Conservation (phyloP, 2,113 vertebrate species). For the Bambusicola thoracicus region DNA sequence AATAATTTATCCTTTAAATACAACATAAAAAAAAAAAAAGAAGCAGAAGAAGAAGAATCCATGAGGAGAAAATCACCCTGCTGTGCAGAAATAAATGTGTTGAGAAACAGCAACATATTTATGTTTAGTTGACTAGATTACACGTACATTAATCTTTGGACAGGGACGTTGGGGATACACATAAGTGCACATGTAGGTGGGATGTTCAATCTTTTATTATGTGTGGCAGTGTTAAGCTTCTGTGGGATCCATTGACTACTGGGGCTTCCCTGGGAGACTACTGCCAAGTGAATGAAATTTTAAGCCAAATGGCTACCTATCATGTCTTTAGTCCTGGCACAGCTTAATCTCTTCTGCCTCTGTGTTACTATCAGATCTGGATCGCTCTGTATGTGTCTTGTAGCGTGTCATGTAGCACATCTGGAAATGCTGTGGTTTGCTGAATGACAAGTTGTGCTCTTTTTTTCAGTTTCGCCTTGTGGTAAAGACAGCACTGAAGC, state of each 20-base stretch:
- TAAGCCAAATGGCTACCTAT: neutral
- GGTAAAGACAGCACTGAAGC: slow-evolving; percentile 95
- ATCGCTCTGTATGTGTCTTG: neutral
- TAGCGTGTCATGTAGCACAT: neutral
- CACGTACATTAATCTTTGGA: neutral
- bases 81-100: neutral
- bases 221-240: neutral
- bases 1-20: neutral
- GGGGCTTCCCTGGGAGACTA: neutral
- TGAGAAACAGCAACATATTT: neutral
- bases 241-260: neutral
- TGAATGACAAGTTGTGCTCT: neutral
- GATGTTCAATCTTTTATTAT: neutral
- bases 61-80: neutral
- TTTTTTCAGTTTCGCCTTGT: slow-evolving; percentile 91
- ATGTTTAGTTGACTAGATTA: neutral
- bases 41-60: neutral
- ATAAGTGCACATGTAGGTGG: neutral
- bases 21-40: neutral
- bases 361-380: neutral
- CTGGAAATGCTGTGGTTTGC: neutral
- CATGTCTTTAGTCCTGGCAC: neutral
- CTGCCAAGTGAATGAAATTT: neutral
- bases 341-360: neutral
- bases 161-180: neutral